A percentile compares a stretch with the other conserved stretches of the same genome.
Conservation (phyloP, 2,797 vertebrate species). For the Vipera latastei region DNA sequence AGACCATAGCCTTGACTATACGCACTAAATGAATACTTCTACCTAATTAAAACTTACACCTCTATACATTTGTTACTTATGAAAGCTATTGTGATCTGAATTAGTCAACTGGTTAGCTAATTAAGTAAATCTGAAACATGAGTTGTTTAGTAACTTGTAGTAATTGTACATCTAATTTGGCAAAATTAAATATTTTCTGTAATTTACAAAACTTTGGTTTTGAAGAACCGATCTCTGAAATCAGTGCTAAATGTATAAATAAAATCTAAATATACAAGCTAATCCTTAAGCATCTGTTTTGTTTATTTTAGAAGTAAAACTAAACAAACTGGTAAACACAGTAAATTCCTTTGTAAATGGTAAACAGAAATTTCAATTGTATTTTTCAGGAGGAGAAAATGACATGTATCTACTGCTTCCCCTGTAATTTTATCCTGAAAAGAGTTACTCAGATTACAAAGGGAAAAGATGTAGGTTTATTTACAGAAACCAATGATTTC, state of each 20-base stretch:
- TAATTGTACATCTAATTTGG: neutral
- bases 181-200: neutral
- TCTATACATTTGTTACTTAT: neutral
- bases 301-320: neutral
- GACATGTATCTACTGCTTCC: neutral
- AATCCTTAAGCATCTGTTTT: slow-evolving; percentile 8
- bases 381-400: slow-evolving; percentile 5
- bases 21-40: neutral
- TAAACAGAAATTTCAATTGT: slow-evolving; percentile 17
- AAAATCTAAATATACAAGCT: rapidly evolving
- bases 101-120: neutral
- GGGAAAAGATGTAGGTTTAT: slow-evolving; percentile 36
- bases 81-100: neutral
- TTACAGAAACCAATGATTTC: slow-evolving; percentile 33
- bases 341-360: slow-evolving; percentile 7
- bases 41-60: neutral
- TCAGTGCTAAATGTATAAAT: neutral
- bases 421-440: slow-evolving; percentile 36
- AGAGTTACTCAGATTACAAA: slow-evolving; percentile 21
- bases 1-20: no score
- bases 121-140: neutral
- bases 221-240: slow-evolving; percentile 6
- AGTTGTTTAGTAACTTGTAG: neutral
- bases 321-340: slow-evolving; percentile 1
- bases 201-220: neutral